Base-by-base conservation (phyloP, 2,888 invertebrate species). In the Nebria salina region DNA sequence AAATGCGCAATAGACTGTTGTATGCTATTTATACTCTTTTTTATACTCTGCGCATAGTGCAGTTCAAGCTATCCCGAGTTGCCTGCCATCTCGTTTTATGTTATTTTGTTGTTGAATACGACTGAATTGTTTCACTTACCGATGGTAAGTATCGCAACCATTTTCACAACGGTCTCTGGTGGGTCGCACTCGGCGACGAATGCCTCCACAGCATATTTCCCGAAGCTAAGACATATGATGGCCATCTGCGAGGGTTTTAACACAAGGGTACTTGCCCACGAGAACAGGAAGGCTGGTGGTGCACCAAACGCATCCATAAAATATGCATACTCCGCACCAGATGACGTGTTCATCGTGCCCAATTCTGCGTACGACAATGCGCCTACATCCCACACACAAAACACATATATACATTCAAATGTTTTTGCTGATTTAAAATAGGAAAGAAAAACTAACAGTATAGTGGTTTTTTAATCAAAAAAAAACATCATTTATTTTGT, bases 301-400 rank as follows among this genome's bases (percentile, higher is more conserved):
- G 96, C 95, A 84, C 97, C 97, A 89, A 97, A 97, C 82, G 97
- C 97, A 89, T 97, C 97, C 95, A 97, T 96, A 90, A 97, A 97
- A 90, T 98, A 97, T 85, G 97, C 97, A 92, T 97, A 97, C 89
- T 98, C 97, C 83, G 97, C 97, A 84, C 97, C 97, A 84, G 97
- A 97, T 86, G 96, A 96, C 86, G 97, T 96, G 90, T 97, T 97
- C 95, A 97, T 96, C 84, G 97, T 97, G 87, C 97, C 97, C 88
- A 98, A 90, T 91, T 98, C 97, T 86, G 97, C 97, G 89, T 97
- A 98, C 85, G 97, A 94, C 87, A 98, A 92, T 87, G 97, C 97
- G 89, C 97, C 97, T 96, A 87, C 82, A 34, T 34, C 34, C 34
- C 0, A 34, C 34, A 34, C 2, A 54, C 54, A 54, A 54, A 54